Percentiles rank a stretch among this genome's conserved stretches.
phyloP scores from a whole-genome alignment of 2,888 invertebrate genomes.

The Callyntrura guangdongensis region DNA sequence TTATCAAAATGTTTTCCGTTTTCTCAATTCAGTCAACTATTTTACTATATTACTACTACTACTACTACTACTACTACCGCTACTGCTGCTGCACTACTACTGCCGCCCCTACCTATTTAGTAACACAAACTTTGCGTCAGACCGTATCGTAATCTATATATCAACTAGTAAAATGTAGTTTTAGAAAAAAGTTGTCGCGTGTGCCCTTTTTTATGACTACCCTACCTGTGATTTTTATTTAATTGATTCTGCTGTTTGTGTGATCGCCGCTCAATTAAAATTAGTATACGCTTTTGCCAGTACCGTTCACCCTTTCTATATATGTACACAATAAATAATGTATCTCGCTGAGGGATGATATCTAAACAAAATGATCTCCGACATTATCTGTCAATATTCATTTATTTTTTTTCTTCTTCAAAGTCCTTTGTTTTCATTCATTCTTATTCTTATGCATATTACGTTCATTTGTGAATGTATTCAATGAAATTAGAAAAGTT shows the following conservation, averaged over 20 bases:
- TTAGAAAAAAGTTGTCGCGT: conserved; percentile 28
- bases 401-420: conserved; percentile 16
- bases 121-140: conserved; percentile 13
- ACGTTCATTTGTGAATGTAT: no score
- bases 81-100: conserved; percentile 19
- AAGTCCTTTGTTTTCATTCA: not conserved
- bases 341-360: not conserved
- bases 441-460: not conserved
- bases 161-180: not conserved
- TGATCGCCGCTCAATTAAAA: conserved; percentile 40
- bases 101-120: not conserved
- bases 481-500: not conserved
- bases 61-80: conserved; percentile 30
- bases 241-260: conserved; percentile 17
- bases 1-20: conserved; percentile 20
- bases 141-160: conserved; percentile 3
- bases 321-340: not conserved
- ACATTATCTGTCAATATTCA: conserved; percentile 33
- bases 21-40: conserved; percentile 5
- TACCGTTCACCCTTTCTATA: not conserved
- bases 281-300: not conserved
- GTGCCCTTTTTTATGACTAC: conserved; percentile 1
- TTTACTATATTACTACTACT: conserved; percentile 39
- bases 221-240: conserved; percentile 21
- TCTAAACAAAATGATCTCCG: no score